Evolutionary conservation across 2,888 invertebrate species (phyloP).

Genomic region (Pterostichus niger): DNA sequence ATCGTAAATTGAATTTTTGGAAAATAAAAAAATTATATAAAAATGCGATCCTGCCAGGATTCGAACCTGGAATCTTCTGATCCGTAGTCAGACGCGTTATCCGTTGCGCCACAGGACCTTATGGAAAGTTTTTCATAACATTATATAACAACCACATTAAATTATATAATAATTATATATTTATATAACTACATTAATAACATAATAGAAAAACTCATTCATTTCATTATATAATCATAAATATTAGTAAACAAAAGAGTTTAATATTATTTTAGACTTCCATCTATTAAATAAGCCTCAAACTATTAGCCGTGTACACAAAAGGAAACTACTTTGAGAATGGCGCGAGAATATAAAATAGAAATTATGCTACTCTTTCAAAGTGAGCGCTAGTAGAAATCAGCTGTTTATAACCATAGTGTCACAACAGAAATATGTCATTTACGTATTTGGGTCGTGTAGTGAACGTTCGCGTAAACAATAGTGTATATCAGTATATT

Average conservation of each 20-base stretch:
- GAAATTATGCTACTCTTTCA: neutral
- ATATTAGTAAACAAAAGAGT: neutral
- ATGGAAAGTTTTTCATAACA: neutral
- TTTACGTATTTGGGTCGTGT: constrained; percentile 49
- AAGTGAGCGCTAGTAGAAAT: constrained; percentile 19
- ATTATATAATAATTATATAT: neutral
- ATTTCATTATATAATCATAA: no score
- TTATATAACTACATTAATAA: neutral
- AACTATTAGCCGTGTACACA: neutral
- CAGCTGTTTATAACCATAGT: constrained; percentile 41
- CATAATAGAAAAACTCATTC: no score
- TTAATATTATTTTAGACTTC: neutral
- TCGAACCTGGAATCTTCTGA: constrained; percentile 80
- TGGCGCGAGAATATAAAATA: neutral
- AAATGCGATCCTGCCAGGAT: constrained; percentile 78
- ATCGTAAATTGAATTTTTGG: neutral
- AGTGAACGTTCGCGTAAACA: constrained; percentile 54
- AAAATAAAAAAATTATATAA: constrained; percentile 65
- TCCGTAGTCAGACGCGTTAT: constrained; percentile 81
- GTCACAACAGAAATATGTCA: constrained; percentile 31
- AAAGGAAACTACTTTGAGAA: constrained; percentile 5
- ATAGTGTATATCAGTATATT: constrained; percentile 33
- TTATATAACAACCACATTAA: neutral
- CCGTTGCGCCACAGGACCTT: constrained; percentile 80
- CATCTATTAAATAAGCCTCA: neutral